Evolutionary conservation across 2,113 vertebrate genomes (phyloP).

Genomic region (Coreoperca whiteheadi): DNA sequence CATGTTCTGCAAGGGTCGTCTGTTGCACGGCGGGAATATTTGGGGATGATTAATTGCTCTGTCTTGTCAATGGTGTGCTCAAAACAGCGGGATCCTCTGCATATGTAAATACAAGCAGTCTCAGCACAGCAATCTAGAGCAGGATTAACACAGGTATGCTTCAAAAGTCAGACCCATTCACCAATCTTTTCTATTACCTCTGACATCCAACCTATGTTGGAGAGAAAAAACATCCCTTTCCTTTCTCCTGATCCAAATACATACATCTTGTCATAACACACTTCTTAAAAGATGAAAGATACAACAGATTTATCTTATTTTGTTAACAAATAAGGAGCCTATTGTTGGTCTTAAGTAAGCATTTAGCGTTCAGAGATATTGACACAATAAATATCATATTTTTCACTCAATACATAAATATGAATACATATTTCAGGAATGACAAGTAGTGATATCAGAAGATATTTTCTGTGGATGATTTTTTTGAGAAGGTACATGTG

Average conservation of each 20-base stretch:
- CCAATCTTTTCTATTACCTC: constrained; percentile 83
- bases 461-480: background rate
- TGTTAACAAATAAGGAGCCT: background rate
- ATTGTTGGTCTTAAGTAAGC: constrained; percentile 3
- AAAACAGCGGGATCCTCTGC: constrained; percentile 91
- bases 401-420: background rate
- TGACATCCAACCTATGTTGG: constrained; percentile 74
- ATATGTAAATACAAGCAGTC: constrained; percentile 92
- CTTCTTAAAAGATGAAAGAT: constrained; percentile 30
- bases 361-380: background rate
- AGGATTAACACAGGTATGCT: constrained; percentile 87
- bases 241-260: constrained; percentile 64
- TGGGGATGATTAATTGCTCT: constrained; percentile 97
- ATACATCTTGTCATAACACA: constrained; percentile 53
- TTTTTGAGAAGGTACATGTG: background rate
- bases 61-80: constrained; percentile 89
- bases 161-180: constrained; percentile 80
- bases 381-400: background rate
- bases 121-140: constrained; percentile 86
- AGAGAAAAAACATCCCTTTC: constrained; percentile 68
- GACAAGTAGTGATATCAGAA: background rate
- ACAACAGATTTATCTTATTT: constrained; percentile 38
- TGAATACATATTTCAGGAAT: background rate
- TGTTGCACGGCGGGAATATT: constrained; percentile 88
- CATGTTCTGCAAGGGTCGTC: constrained; percentile 87